Evolutionary conservation across 2,888 invertebrate genomes (phyloP).

Genomic region (Argyresthia albistria): DNA sequence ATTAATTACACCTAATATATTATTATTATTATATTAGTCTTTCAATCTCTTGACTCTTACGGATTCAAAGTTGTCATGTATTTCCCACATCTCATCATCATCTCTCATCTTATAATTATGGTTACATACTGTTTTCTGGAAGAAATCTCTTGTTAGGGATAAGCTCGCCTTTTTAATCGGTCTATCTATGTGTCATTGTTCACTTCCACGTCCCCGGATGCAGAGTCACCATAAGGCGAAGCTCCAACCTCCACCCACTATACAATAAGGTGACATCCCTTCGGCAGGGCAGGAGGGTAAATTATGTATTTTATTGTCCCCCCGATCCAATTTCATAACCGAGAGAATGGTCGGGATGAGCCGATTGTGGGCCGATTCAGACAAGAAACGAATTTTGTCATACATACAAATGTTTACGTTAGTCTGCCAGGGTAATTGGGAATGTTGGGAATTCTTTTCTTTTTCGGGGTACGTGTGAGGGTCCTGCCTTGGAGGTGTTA

Average conservation of each 20-base stretch:
- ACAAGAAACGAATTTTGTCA: slow-evolving; percentile 48
- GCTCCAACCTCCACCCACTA: slow-evolving; percentile 16
- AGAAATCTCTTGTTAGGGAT: no score
- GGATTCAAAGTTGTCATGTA: no score
- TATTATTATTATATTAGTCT: no score
- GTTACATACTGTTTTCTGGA: no score
- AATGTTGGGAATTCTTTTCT: neutral
- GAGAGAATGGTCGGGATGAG: slow-evolving; percentile 12
- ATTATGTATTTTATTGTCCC: slow-evolving; percentile 61
- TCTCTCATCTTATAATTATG: no score
- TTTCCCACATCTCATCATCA: no score
- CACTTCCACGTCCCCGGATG: neutral
- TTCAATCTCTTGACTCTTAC: no score
- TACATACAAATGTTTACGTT: slow-evolving; percentile 39
- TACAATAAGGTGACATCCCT: slow-evolving; percentile 47
- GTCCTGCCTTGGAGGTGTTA: neutral
- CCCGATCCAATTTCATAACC: slow-evolving; percentile 56
- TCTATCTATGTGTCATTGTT: no score
- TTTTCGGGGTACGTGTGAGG: neutral
- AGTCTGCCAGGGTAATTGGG: slow-evolving; percentile 2
- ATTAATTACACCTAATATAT: no score
- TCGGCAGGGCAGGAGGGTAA: slow-evolving; percentile 29
- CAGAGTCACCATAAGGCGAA: neutral
- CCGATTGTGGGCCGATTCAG: slow-evolving; percentile 6
- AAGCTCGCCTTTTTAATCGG: no score